A percentile compares a stretch with the other conserved stretches of the same genome.
Evolutionary conservation across 53 echinoderm and acorn worm genomes (phyloP).

Genomic region (Echinometra lucunter): DNA sequence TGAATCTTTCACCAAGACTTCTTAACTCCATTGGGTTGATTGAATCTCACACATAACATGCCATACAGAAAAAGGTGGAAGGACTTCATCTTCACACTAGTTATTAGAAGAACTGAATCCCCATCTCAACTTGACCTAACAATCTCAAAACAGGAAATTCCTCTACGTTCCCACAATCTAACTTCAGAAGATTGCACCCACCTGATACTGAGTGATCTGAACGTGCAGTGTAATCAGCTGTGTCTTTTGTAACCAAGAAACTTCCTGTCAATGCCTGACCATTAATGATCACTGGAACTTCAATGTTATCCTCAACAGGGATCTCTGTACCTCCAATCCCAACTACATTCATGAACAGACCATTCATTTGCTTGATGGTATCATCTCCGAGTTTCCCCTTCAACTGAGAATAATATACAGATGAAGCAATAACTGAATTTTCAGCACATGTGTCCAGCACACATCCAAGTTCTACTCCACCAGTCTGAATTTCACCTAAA

Average conservation of each 20-base stretch:
- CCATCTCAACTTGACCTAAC: too few relatives aligned
- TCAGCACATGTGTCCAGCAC: conserved; percentile 75
- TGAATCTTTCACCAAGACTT: too few relatives aligned
- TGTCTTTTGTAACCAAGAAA: conserved; percentile 53
- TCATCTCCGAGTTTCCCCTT: neutral
- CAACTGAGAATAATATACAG: conserved; percentile 61
- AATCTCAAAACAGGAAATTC: too few relatives aligned
- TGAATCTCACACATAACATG: too few relatives aligned
- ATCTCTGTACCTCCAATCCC: conserved; percentile 59
- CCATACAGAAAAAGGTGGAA: too few relatives aligned
- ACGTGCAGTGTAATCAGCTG: neutral
- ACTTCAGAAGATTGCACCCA: conserved; percentile 46
- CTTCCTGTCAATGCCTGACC: conserved; percentile 60
- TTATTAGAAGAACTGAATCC: too few relatives aligned
- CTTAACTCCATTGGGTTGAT: too few relatives aligned
- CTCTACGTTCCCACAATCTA: neutral
- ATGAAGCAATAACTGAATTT: conserved; percentile 64
- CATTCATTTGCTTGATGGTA: conserved; percentile 24
- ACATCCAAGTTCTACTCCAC: conserved; percentile 51
- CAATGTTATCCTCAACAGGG: conserved; percentile 61
- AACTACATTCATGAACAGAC: conserved; percentile 45
- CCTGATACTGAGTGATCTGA: conserved; percentile 7
- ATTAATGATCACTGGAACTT: neutral
- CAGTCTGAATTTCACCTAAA: neutral
- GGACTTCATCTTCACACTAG: too few relatives aligned